A percentile compares a stretch with the other conserved stretches of the same genome.
These are phyloP conservation scores for Tipula vernalis DNA, from an alignment of 2,888 invertebrate genomes.

Conservation along the genomic window DNA sequence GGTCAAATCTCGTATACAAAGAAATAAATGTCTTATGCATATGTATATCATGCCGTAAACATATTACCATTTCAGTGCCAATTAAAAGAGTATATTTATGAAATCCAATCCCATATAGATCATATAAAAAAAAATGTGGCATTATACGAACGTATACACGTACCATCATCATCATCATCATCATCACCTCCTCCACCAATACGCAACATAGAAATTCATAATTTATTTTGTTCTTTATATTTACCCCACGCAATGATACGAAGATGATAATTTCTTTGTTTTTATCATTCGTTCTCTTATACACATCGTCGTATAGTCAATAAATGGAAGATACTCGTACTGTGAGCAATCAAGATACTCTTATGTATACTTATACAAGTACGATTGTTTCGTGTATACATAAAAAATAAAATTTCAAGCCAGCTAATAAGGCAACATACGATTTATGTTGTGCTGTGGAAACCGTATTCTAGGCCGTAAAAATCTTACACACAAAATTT, in stretches of 20 bases:
- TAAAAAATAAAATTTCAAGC: background rate
- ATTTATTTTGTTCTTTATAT: background rate
- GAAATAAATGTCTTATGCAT: background rate
- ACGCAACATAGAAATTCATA: background rate
- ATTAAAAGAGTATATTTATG: background rate
- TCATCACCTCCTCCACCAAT: background rate
- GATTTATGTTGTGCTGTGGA: background rate
- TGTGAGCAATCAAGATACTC: background rate
- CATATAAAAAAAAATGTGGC: background rate
- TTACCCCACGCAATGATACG: background rate
- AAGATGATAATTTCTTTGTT: background rate
- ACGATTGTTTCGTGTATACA: background rate
- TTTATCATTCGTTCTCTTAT: background rate
- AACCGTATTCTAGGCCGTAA: background rate
- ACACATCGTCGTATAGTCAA: background rate
- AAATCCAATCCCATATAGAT: background rate
- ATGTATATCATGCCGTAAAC: background rate
- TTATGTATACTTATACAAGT: background rate
- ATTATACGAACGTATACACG: background rate
- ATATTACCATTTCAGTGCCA: background rate
- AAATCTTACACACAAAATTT: background rate
- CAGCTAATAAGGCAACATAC: background rate
- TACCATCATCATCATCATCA: background rate
- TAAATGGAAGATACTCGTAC: background rate
- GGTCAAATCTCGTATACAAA: background rate